These are phyloP conservation scores for Drosophila aldrichi DNA, from an alignment of 2,888 invertebrate species.

Conservation along the genomic window DNA sequence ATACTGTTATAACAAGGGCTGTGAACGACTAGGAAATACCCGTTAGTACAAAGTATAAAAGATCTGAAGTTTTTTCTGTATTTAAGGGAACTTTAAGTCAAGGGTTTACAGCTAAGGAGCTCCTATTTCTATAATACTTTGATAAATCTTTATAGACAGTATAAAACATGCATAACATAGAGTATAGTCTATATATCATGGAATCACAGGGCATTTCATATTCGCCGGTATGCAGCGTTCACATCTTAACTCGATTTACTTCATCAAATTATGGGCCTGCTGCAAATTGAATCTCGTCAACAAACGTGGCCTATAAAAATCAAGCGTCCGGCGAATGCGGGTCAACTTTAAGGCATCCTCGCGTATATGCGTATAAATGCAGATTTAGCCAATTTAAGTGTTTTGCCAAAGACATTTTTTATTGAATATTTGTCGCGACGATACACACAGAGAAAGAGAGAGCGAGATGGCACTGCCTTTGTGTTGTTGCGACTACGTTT, in stretches of 20 bases:
- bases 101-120: too few relatives aligned
- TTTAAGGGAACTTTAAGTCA: too few relatives aligned
- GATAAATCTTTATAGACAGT: not conserved
- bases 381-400: not conserved
- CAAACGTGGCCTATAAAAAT: conserved; percentile 2
- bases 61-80: too few relatives aligned
- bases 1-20: too few relatives aligned
- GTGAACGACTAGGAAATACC: too few relatives aligned
- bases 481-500: not conserved
- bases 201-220: not conserved
- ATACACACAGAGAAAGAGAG: not conserved
- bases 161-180: not conserved
- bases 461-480: not conserved
- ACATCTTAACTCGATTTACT: not conserved
- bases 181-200: not conserved
- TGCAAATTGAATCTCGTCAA: conserved; percentile 3
- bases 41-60: too few relatives aligned
- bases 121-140: too few relatives aligned
- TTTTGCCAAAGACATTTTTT: not conserved
- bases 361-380: not conserved
- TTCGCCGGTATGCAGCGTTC: not conserved
- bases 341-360: not conserved
- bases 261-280: not conserved
- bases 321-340: not conserved
- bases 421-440: conserved; percentile 7